phyloP scores from a whole-genome alignment of 2,888 invertebrate genomes.

The Tribolium freemani region DNA sequence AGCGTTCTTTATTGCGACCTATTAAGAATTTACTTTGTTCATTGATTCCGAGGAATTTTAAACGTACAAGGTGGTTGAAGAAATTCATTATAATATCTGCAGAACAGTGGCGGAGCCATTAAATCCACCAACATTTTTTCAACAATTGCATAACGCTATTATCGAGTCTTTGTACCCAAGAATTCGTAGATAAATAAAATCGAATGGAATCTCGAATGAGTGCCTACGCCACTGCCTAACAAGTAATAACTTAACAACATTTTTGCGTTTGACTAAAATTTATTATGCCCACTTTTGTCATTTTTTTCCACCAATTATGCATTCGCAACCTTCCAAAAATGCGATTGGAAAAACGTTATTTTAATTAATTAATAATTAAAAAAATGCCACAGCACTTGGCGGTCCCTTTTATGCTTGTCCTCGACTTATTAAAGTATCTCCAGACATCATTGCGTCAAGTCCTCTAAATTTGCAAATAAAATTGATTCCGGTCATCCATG shows the following conservation, averaged over 20 bases:
- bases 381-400: not conserved
- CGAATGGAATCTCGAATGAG: not conserved
- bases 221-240: not conserved
- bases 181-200: not conserved
- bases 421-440: constrained; percentile 3
- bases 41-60: constrained; percentile 39
- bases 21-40: constrained; percentile 41
- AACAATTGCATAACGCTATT: not conserved
- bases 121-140: not conserved
- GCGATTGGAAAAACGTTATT: constrained; percentile 13
- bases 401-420: constrained; percentile 27
- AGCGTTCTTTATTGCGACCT: constrained; percentile 36
- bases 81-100: constrained; percentile 9
- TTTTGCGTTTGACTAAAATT: not conserved
- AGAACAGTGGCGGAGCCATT: not conserved
- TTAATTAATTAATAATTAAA: constrained; percentile 27
- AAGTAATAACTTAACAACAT: not conserved
- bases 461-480: constrained; percentile 15
- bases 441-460: constrained; percentile 1
- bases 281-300: not conserved
- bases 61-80: constrained; percentile 3
- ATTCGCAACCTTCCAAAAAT: constrained; percentile 30
- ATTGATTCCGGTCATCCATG: not conserved
- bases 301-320: constrained; percentile 8
- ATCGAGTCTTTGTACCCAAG: not conserved